Percentiles rank a stretch among this genome's conserved stretches.
phyloP scores from a whole-genome alignment of 2,797 vertebrate species.

The Coregonus sp. region DNA sequence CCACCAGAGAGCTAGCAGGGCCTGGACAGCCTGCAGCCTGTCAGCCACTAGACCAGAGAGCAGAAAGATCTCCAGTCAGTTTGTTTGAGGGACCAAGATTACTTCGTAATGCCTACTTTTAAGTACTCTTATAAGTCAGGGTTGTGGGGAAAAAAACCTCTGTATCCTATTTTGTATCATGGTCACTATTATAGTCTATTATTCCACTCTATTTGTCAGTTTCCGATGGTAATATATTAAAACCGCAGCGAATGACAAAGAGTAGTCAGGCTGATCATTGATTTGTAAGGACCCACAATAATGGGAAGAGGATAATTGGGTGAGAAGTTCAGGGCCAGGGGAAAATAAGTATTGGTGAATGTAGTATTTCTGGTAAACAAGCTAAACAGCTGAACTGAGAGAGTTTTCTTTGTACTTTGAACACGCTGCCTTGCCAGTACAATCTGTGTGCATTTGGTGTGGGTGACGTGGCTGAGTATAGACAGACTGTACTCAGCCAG shows the following conservation, averaged over 20 bases:
- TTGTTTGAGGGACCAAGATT: background rate
- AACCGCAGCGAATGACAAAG: background rate
- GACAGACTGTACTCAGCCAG: slow-evolving; percentile 5
- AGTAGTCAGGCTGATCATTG: background rate
- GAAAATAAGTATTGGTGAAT: background rate
- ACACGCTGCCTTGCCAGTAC: slow-evolving; percentile 17
- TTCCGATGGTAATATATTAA: background rate
- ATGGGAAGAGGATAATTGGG: background rate
- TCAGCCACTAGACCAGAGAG: slow-evolving; percentile 1
- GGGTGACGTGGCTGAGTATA: slow-evolving; percentile 11
- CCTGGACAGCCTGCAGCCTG: slow-evolving; percentile 13
- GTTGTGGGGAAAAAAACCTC: too few relatives aligned
- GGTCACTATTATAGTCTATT: background rate
- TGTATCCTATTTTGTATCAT: background rate
- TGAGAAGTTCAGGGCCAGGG: background rate
- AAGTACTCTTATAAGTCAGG: background rate
- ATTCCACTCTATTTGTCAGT: background rate
- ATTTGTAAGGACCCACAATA: background rate
- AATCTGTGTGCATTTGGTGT: slow-evolving; percentile 22
- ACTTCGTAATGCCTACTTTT: background rate
- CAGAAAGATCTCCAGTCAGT: background rate
- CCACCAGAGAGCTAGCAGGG: slow-evolving; percentile 7
- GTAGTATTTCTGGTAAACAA: background rate
- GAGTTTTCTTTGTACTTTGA: slow-evolving; percentile 7
- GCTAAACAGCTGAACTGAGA: background rate